phyloP scores from a whole-genome alignment of 2,113 vertebrate genomes.

The Microtus ochrogaster region DNA sequence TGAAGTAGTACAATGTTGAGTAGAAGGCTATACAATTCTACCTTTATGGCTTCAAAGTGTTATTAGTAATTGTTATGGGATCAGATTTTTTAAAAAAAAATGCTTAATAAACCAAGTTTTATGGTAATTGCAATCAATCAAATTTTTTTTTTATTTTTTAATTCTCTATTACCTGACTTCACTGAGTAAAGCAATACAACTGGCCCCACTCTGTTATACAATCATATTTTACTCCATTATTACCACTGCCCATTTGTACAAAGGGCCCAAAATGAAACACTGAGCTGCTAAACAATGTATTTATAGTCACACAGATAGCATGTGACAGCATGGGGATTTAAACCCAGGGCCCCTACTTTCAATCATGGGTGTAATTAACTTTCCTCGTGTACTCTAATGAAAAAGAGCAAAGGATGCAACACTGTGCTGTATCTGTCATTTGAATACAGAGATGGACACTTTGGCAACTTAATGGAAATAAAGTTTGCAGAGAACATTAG shows the following conservation, averaged over 20 bases:
- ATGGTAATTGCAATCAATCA: background rate
- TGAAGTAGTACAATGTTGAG: background rate
- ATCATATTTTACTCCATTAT: background rate
- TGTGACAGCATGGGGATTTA: background rate
- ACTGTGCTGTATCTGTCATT: background rate
- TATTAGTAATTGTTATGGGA: background rate
- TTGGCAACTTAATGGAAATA: background rate
- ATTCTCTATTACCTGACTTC: background rate
- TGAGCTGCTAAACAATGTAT: background rate
- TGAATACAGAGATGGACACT: background rate
- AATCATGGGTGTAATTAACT: background rate
- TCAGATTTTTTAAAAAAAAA: background rate
- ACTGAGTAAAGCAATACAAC: background rate
- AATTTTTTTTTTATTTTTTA: background rate
- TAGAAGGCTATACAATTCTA: background rate
- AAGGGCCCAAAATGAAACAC: background rate
- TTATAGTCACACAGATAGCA: background rate
- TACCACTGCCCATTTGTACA: background rate
- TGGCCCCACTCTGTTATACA: background rate
- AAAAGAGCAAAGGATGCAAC: background rate
- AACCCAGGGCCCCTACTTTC: background rate
- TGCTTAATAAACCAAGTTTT: background rate
- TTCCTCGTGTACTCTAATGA: background rate
- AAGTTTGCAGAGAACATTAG: background rate
- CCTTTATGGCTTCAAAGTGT: background rate